These are phyloP conservation scores for Ianthella basta DNA, from an alignment of 37 sponge, comb jelly and placozoan genomes.

Conservation along the genomic window DNA sequence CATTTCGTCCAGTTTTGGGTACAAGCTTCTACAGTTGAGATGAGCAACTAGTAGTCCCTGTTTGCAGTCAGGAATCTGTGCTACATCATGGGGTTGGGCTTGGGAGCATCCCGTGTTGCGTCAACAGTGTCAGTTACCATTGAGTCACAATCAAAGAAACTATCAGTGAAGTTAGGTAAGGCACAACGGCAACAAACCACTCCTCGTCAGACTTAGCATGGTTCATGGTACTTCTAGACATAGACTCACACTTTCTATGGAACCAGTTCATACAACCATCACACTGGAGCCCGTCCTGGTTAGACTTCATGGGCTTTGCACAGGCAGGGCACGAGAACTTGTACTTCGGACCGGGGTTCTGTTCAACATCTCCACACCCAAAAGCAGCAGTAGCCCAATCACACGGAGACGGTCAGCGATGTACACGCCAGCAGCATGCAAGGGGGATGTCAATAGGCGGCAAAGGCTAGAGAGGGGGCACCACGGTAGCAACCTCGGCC, in stretches of 20 bases:
- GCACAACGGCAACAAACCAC: slow-evolving; percentile 19
- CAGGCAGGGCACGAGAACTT: not conserved
- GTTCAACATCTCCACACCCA: slow-evolving; percentile 5
- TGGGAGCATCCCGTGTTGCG: too few species aligned
- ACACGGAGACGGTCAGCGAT: too few species aligned
- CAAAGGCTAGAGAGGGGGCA: too few species aligned
- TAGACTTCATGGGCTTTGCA: slow-evolving; percentile 1
- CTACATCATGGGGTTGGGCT: too few species aligned
- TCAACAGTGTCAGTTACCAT: not conserved
- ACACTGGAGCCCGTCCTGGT: slow-evolving; percentile 23
- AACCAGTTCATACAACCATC: not conserved
- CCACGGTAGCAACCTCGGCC: too few species aligned
- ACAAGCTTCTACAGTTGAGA: not conserved
- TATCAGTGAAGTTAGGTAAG: not conserved
- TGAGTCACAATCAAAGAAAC: slow-evolving; percentile 10
- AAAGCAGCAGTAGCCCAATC: too few species aligned
- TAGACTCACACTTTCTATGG: slow-evolving; percentile 2
- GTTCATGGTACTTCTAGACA: not conserved
- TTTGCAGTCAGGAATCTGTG: not conserved
- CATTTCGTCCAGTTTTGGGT: not conserved
- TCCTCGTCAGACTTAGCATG: not conserved
- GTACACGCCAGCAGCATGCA: too few species aligned
- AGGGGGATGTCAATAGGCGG: too few species aligned
- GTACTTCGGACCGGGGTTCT: slow-evolving; percentile 5
- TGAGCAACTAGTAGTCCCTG: not conserved